These are phyloP conservation scores for Petaurus breviceps DNA, from an alignment of 2,113 vertebrate species.

Conservation along the genomic window DNA sequence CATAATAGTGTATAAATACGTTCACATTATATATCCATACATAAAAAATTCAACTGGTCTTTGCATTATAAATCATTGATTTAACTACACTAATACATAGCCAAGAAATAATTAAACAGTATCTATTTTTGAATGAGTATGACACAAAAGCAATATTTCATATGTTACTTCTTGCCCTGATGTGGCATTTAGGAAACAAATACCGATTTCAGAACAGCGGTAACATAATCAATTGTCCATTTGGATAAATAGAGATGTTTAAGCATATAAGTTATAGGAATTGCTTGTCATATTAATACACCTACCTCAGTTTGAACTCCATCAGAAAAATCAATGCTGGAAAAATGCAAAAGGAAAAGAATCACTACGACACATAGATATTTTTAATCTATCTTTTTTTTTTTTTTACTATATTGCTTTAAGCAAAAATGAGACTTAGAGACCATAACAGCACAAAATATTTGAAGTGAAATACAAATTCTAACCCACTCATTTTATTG, in stretches of 20 bases:
- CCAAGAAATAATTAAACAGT: not conserved
- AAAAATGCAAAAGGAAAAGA: conserved; percentile 28
- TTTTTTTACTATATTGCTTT: not conserved
- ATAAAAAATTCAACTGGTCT: not conserved
- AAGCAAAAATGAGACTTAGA: not conserved
- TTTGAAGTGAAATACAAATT: no score
- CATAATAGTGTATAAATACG: not conserved
- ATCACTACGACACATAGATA: not conserved
- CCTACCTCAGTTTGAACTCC: conserved; percentile 12
- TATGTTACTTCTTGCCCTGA: not conserved
- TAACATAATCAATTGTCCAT: not conserved
- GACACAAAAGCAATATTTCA: not conserved
- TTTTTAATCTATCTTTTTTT: not conserved
- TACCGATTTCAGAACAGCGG: conserved; percentile 18
- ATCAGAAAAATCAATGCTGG: conserved; percentile 23
- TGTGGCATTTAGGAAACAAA: conserved; percentile 7
- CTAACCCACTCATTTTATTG: no score
- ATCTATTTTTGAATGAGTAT: conserved; percentile 7
- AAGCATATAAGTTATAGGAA: conserved; percentile 7
- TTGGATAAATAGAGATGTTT: conserved; percentile 31
- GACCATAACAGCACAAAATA: no score
- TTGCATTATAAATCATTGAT: conserved; percentile 1
- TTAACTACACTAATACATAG: not conserved
- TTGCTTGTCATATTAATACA: conserved; percentile 23
- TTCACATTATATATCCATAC: not conserved